These are phyloP conservation scores for Ammospiza caudacuta DNA, from an alignment of 2,113 vertebrate species.

Conservation along the genomic window DNA sequence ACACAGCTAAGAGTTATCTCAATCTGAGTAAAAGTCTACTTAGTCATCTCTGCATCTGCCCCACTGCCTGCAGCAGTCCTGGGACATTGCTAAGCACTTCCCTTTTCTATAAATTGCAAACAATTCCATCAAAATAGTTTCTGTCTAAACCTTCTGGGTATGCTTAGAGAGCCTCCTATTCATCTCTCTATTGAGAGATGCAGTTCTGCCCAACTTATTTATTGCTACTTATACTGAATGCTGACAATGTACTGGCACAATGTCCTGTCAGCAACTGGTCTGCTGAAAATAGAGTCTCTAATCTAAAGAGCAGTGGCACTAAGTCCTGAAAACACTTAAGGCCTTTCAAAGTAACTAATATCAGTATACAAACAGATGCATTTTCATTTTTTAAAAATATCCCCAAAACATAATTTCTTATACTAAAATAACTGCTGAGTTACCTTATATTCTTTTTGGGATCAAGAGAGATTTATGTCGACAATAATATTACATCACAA, in stretches of 20 bases:
- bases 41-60: neutral
- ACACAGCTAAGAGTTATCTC: neutral
- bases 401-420: neutral
- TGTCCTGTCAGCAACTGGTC: slow-evolving; percentile 38
- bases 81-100: neutral
- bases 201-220: neutral
- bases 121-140: neutral
- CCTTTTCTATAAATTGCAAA: neutral
- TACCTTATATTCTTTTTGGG: neutral
- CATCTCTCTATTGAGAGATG: neutral
- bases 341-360: slow-evolving; percentile 7
- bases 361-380: neutral
- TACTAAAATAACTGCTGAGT: neutral
- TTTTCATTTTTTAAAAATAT: neutral
- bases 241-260: slow-evolving; percentile 58
- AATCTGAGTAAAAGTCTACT: neutral
- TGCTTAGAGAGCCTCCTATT: neutral
- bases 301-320: slow-evolving; percentile 36
- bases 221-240: slow-evolving; percentile 41
- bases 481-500: neutral
- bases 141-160: neutral
- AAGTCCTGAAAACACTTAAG: slow-evolving; percentile 6
- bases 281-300: slow-evolving; percentile 59
- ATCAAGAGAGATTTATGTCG: neutral
- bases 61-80: neutral